These are phyloP conservation scores for Virgularia gustaviana DNA, from an alignment of 92 coral and sea anemone genomes.

Conservation along the genomic window DNA sequence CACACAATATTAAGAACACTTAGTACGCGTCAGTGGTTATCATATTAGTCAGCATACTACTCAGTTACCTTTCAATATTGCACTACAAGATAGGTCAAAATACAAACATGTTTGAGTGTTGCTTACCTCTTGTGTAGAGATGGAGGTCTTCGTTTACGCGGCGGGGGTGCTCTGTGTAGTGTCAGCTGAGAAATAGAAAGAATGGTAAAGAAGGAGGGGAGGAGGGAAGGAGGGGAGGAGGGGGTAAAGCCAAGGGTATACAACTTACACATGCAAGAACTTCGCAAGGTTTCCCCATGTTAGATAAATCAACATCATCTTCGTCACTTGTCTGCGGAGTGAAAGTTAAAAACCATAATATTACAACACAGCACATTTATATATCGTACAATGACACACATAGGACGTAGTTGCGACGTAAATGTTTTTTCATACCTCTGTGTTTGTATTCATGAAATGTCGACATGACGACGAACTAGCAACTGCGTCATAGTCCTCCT, in stretches of 20 bases:
- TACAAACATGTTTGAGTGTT: neutral
- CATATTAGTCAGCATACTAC: too few species aligned
- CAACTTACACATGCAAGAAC: conserved; percentile 52
- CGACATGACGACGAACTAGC: neutral
- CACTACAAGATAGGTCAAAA: neutral
- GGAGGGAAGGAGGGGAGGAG: too few species aligned
- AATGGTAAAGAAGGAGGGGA: too few species aligned
- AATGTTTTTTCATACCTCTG: too few species aligned
- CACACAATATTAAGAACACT: too few species aligned
- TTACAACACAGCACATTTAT: neutral
- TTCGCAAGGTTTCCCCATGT: conserved; percentile 45
- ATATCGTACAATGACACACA: too few species aligned
- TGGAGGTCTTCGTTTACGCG: conserved; percentile 65
- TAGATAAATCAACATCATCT: conserved; percentile 32
- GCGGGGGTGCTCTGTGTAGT: conserved; percentile 66
- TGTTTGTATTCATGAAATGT: too few species aligned
- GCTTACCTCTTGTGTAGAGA: conserved; percentile 39
- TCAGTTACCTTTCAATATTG: neutral
- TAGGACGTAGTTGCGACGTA: too few species aligned
- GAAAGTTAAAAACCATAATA: neutral
- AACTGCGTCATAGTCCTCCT: too few species aligned
- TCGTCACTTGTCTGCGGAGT: neutral
- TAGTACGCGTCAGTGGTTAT: too few species aligned
- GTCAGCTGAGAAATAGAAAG: conserved; percentile 43
- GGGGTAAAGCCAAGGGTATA: too few species aligned